These are phyloP conservation scores for Lagopus muta DNA, from an alignment of 2,113 vertebrate genomes.

Conservation along the genomic window DNA sequence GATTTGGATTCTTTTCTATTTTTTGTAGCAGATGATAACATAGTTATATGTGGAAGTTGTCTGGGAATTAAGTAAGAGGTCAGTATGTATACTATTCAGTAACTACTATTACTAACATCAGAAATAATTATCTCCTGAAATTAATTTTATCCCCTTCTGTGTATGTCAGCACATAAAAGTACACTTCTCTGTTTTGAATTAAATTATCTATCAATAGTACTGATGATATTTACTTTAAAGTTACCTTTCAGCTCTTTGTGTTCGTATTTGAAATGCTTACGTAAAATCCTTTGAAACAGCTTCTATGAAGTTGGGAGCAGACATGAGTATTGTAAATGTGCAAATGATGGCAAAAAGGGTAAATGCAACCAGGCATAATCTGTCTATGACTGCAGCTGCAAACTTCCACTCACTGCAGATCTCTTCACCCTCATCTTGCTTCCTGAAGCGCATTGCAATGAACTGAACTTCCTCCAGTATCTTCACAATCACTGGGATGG, in stretches of 20 bases:
- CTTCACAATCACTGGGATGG: slow-evolving; percentile 78
- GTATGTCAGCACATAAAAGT: slow-evolving; percentile 25
- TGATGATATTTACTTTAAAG: neutral
- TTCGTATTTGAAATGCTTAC: slow-evolving; percentile 61
- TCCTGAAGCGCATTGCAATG: slow-evolving; percentile 85
- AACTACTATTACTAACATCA: slow-evolving; percentile 37
- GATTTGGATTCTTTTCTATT: slow-evolving; percentile 3
- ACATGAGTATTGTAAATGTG: slow-evolving; percentile 91
- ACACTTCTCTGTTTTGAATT: slow-evolving; percentile 41
- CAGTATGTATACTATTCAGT: neutral
- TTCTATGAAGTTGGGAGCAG: slow-evolving; percentile 91
- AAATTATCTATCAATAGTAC: slow-evolving; percentile 7
- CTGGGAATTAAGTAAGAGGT: slow-evolving; percentile 12
- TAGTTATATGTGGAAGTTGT: neutral
- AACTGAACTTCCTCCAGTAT: slow-evolving; percentile 90
- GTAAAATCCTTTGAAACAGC: slow-evolving; percentile 92
- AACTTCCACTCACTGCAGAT: slow-evolving; percentile 93
- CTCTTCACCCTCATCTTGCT: slow-evolving; percentile 86
- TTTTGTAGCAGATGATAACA: neutral
- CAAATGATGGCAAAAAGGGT: slow-evolving; percentile 91
- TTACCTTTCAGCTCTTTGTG: neutral
- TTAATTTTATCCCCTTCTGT: slow-evolving; percentile 51
- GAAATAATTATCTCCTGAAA: slow-evolving; percentile 15
- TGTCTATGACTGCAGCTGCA: slow-evolving; percentile 89
- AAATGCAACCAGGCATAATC: slow-evolving; percentile 90